Percentiles rank a stretch among this genome's conserved stretches.
Conservation (phyloP, 2,113 vertebrate genomes). For the Acanthisitta chloris region DNA sequence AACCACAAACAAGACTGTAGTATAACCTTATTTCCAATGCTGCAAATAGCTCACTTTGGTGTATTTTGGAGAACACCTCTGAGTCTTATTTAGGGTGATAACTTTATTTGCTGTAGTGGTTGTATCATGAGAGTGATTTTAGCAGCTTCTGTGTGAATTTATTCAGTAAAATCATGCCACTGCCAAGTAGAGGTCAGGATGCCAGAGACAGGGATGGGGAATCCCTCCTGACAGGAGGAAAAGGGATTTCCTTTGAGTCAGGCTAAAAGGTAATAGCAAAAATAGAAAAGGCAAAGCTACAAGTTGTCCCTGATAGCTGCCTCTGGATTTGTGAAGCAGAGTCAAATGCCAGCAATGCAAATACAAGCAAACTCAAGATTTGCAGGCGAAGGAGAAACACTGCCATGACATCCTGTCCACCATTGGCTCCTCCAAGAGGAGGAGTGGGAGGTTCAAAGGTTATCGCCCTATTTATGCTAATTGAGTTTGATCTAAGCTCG, state of each 20-base stretch:
- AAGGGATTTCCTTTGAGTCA: not conserved
- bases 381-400: not conserved
- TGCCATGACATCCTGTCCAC: not conserved
- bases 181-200: not conserved
- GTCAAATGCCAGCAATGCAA: not conserved
- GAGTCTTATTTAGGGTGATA: not conserved
- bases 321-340: not conserved
- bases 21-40: not conserved
- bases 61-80: not conserved
- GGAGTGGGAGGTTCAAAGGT: slow-evolving; percentile 56
- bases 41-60: not conserved
- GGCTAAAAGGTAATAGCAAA: not conserved
- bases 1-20: not conserved
- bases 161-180: not conserved
- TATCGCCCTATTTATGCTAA: slow-evolving; percentile 65
- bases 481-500: slow-evolving; percentile 79
- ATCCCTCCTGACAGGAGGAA: not conserved
- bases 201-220: not conserved
- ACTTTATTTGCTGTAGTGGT: not conserved
- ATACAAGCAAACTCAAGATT: not conserved
- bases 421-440: not conserved
- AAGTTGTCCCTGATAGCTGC: not conserved
- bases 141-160: not conserved
- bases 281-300: not conserved
- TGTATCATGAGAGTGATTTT: not conserved